Evolutionary conservation across 92 coral and sea anemone species (phyloP), one percentile per base, ranked within the genome.

Genomic region (Isaurus tuberculatus): DNA sequence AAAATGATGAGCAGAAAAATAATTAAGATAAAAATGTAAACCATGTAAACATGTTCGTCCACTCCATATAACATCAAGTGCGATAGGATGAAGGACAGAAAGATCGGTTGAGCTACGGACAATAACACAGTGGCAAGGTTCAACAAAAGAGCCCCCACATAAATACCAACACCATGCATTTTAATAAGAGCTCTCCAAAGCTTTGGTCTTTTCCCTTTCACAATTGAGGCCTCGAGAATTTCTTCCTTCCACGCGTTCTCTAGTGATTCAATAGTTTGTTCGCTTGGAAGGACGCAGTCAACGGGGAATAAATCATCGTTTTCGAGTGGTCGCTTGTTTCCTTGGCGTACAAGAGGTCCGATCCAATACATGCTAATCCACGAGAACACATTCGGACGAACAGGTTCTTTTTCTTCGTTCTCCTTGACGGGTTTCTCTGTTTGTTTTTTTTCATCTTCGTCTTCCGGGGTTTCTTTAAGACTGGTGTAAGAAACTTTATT

Each of bases 41-140:
- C 73, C 73, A 69, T 34, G 49, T 69, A 69, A 31, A 69, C 33
- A 34, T 5, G 43, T 30, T 69, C 73, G 51, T 69, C 51, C 29
- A 69, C 73, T 69, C 73, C 51, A 19, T 69, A 69, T 19, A 69
- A 8, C 49, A 36, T 69, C 44, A 69, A 69, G 28, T 69, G 73
- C 5, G 73, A 69, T 11, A 69, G 51, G 49, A 69, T 69, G 73
- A 69, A 69, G 40, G 73, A 69, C 13, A 68, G 73, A 17, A 68
- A 68, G 15, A 68, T 68, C 16, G 55, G 53, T 34, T 23, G 49
- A 22, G 26, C 57, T 8, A 70, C 51, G 25, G 75, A 70, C 70
- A 13, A 0, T 65, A 65, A 14, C 10, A 65, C 22, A 25, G 20
- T 28, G 1, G 8, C 26, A 4, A 65, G 16, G 33, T 65, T 65